These are phyloP conservation scores for Synanthedon formicaeformis DNA, from an alignment of 2,888 invertebrate genomes.

Conservation along the genomic window DNA sequence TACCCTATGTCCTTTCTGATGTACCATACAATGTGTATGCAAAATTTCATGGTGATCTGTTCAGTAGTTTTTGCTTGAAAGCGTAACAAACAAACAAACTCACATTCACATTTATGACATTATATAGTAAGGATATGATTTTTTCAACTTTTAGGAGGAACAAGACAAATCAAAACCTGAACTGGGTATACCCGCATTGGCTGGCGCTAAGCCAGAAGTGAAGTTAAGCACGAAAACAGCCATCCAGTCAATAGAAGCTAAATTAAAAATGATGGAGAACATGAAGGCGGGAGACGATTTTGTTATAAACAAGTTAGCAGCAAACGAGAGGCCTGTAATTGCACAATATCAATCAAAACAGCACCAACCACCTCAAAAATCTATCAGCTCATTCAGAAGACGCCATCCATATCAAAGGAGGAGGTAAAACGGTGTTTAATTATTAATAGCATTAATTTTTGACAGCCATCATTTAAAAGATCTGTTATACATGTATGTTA, in stretches of 20 bases:
- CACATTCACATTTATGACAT: too few relatives aligned
- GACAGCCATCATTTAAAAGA: too few relatives aligned
- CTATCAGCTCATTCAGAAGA: constrained; percentile 42
- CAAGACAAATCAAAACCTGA: constrained; percentile 80
- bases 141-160: constrained; percentile 73
- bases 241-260: constrained; percentile 90
- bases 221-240: constrained; percentile 82
- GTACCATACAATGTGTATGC: too few relatives aligned
- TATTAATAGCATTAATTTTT: neutral
- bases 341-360: constrained; percentile 75
- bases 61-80: too few relatives aligned
- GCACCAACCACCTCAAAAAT: constrained; percentile 44
- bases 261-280: constrained; percentile 83
- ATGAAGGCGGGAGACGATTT: constrained; percentile 77
- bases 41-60: too few relatives aligned
- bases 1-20: too few relatives aligned
- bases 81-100: too few relatives aligned
- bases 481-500: too few relatives aligned
- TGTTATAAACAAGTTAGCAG: constrained; percentile 78
- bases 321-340: constrained; percentile 75
- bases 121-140: too few relatives aligned
- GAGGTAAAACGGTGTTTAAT: constrained; percentile 31
- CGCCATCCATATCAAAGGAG: constrained; percentile 64
- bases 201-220: constrained; percentile 72
- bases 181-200: constrained; percentile 81